These are phyloP conservation scores for Nebria brevicollis DNA, from an alignment of 2,888 invertebrate genomes.

Conservation along the genomic window DNA sequence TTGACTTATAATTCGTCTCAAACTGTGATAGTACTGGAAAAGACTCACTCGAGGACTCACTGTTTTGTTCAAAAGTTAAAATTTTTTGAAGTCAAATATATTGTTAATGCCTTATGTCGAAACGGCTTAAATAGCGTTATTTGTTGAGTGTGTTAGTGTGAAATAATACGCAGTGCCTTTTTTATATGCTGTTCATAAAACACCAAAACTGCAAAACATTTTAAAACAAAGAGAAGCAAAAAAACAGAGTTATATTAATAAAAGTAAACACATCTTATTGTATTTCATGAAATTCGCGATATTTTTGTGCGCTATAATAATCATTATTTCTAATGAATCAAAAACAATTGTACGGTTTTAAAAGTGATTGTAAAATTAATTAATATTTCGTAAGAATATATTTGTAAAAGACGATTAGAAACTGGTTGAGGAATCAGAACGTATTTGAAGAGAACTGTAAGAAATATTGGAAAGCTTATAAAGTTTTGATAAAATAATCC, in stretches of 20 bases:
- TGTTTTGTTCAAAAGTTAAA: constrained; percentile 54
- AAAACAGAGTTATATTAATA: neutral
- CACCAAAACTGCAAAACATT: constrained; percentile 50
- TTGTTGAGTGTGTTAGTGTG: constrained; percentile 52
- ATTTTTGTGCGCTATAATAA: constrained; percentile 37
- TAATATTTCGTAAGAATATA: no score
- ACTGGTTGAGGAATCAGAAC: no score
- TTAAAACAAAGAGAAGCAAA: neutral
- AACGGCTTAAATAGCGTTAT: constrained; percentile 53
- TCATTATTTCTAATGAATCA: constrained; percentile 32
- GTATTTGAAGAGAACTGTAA: no score
- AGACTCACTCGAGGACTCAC: constrained; percentile 56
- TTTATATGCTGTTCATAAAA: constrained; percentile 50
- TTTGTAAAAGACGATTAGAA: no score
- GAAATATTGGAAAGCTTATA: no score
- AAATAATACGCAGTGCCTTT: constrained; percentile 57
- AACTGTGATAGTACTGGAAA: constrained; percentile 58
- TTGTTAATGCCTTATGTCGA: constrained; percentile 57
- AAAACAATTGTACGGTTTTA: constrained; percentile 43
- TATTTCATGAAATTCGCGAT: neutral
- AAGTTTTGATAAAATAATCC: no score
- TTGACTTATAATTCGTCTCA: constrained; percentile 20
- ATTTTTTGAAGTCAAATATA: constrained; percentile 45
- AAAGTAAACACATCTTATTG: neutral
- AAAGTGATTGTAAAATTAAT: constrained; percentile 23